phyloP scores from a whole-genome alignment of 2,888 invertebrate species.

The Hemicrepidius hirtus region DNA sequence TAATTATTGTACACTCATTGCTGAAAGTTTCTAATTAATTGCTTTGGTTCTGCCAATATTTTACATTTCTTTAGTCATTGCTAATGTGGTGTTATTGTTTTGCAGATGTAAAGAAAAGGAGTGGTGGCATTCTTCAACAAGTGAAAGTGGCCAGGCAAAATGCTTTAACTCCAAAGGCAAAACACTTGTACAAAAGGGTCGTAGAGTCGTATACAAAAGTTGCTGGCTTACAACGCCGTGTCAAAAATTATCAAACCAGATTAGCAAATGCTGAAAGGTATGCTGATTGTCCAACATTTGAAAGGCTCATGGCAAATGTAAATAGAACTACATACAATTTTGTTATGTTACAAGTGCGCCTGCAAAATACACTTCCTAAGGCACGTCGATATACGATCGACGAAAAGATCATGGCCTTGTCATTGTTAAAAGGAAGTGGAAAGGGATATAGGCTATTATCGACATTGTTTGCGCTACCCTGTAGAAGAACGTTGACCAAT shows the following conservation, averaged over 20 bases:
- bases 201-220: neutral
- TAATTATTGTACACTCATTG: too few species aligned
- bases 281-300: neutral
- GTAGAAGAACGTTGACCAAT: constrained; percentile 41
- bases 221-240: neutral
- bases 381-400: constrained; percentile 52
- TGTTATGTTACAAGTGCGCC: constrained; percentile 47
- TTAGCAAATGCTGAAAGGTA: neutral
- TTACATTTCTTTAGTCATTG: too few species aligned
- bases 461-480: constrained; percentile 46
- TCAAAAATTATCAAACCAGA: neutral
- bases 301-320: neutral
- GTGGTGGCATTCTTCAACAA: too few species aligned
- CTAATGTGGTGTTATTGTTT: too few species aligned
- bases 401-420: constrained; percentile 54
- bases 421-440: constrained; percentile 48
- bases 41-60: too few species aligned
- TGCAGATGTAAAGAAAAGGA: too few species aligned
- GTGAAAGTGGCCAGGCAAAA: neutral
- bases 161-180: neutral
- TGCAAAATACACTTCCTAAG: constrained; percentile 39
- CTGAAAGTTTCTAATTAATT: too few species aligned
- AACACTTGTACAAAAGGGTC: neutral
- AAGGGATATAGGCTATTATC: constrained; percentile 44
- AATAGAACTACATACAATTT: constrained; percentile 32